Evolutionary conservation across 1,140 invertebrate species (phyloP), one percentile per base, ranked within the genome.

Genomic region (Triops cancriformis): DNA sequence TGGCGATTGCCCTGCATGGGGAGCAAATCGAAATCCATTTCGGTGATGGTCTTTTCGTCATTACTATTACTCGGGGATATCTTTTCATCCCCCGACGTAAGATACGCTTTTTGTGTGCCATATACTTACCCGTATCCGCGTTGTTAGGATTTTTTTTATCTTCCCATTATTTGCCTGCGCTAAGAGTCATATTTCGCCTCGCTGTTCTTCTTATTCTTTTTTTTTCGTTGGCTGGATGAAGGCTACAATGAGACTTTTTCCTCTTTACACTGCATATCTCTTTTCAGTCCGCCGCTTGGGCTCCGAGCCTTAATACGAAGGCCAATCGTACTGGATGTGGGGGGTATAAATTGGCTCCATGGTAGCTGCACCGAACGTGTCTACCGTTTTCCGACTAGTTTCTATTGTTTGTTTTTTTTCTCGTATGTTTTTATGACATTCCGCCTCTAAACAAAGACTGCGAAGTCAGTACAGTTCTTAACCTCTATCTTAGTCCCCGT

Each of bases 21-120:
- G 51, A 64, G 23, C 51, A 64, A 64, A 64, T 64, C 51, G 51
- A 64, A 64, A 64, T 23, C 51, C 51, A 64, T 64, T 64, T 64
- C 10, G 14, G 5, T 64, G 51, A 64, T 64, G 51, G 51, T 23
- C 51, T 64, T 64, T 64, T 64, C 51, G 23, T 64, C 51, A 64
- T 64, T 64, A 64, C 51, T 37, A 37, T 37, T 37, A 37, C 31
- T 37, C 31, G 31, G 31, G 51, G 51, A 64, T 4, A 64, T 64
- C 51, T 64, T 23, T 23, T 5, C 51, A 23, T 64, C 23, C 51
- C 23, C 31, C 6, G 14, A 64, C 3, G 51, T 64, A 18, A 64
- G 51, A n/a, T 18, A 64, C 23, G 23, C 23, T 23, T 64, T 45
- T 64, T 64, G 3, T 23, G 14, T 64, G 14, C 2, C 18, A n/a